These are phyloP conservation scores for Bettongia penicillata DNA, from an alignment of 2,113 vertebrate species.

Conservation along the genomic window DNA sequence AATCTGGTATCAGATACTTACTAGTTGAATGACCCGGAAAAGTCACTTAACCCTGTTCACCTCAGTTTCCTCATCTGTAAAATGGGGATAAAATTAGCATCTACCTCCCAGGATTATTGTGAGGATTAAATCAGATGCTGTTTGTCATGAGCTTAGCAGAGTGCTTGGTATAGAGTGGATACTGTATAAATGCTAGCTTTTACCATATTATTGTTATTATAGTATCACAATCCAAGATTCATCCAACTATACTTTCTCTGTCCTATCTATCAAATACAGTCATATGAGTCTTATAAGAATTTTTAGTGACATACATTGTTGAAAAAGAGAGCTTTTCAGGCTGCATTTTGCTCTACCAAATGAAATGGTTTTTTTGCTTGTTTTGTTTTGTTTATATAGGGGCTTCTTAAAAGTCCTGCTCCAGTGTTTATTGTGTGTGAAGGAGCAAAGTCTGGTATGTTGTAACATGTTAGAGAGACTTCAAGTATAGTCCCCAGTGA, in stretches of 20 bases:
- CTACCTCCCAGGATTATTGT: not conserved
- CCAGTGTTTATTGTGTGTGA: not conserved
- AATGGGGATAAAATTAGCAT: not conserved
- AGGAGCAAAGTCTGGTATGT: not conserved
- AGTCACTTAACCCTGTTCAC: not conserved
- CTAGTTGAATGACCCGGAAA: not conserved
- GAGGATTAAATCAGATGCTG: not conserved
- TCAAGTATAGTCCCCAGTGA: not conserved
- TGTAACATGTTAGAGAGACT: not conserved
- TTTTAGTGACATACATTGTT: not conserved
- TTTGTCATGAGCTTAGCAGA: not conserved
- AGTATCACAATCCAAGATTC: not conserved
- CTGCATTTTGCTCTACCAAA: not conserved
- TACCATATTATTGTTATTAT: not conserved
- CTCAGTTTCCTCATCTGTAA: not conserved
- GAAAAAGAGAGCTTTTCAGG: not conserved
- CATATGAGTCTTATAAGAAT: not conserved
- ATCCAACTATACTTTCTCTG: not conserved
- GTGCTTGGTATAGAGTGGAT: not conserved
- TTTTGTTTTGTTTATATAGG: not conserved
- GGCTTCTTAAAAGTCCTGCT: not conserved
- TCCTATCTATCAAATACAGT: not conserved
- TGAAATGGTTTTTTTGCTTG: not conserved
- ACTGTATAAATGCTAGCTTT: not conserved
- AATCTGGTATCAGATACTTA: not conserved